phyloP scores from a whole-genome alignment of 1,140 invertebrate species.

The Lepidurus apus region DNA sequence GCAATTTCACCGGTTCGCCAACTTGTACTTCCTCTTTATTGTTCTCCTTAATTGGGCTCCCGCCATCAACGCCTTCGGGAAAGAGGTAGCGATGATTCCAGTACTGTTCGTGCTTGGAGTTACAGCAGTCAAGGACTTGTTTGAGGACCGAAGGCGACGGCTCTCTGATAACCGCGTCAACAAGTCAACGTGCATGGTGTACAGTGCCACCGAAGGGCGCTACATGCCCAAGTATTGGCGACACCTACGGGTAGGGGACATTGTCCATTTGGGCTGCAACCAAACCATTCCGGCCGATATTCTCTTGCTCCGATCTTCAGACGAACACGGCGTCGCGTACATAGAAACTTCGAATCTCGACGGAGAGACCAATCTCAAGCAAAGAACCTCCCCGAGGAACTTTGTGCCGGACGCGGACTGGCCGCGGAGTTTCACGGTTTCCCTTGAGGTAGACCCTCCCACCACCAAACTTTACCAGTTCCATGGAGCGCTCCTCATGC shows the following conservation, averaged over 20 bases:
- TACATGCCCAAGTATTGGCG: conserved; percentile 86
- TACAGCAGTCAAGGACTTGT: conserved; percentile 95
- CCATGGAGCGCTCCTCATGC: conserved; percentile 80
- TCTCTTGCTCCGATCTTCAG: conserved; percentile 79
- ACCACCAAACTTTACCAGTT: conserved; percentile 95
- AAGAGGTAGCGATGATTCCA: conserved; percentile 91
- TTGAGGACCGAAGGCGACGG: conserved; percentile 86
- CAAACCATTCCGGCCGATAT: conserved; percentile 95
- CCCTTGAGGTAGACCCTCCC: conserved; percentile 84
- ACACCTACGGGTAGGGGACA: conserved; percentile 84
- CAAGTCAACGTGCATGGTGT: conserved; percentile 83
- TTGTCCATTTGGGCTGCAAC: conserved; percentile 93
- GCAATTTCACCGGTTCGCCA: conserved; percentile 95
- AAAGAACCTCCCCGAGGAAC: conserved; percentile 74
- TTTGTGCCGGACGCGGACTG: conserved; percentile 64
- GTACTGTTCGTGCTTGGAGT: conserved; percentile 90
- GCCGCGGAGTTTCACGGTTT: conserved; percentile 72
- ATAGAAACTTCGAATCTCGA: conserved; percentile 97
- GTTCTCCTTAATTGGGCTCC: conserved; percentile 93
- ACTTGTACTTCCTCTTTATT: conserved; percentile 97
- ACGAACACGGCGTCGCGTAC: conserved; percentile 90
- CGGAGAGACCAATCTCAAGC: conserved; percentile 98
- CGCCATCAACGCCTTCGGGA: conserved; percentile 88
- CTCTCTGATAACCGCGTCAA: conserved; percentile 89
- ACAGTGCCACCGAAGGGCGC: conserved; percentile 72